A percentile compares a stretch with the other conserved stretches of the same genome.
Conservation (phyloP, 2,797 vertebrate species). For the Xenopus petersii region DNA sequence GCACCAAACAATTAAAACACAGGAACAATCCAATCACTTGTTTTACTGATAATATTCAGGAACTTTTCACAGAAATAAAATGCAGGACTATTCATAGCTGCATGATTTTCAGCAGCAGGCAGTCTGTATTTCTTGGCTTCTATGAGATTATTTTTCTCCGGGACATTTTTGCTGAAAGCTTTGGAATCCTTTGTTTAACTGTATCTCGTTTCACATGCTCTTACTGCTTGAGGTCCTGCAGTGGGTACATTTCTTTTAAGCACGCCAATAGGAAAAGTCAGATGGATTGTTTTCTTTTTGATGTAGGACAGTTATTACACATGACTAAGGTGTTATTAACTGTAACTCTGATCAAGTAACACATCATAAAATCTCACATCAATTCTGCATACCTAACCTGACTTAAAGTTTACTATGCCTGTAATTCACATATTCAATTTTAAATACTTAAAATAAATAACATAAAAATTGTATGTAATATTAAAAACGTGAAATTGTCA, state of each 20-base stretch:
- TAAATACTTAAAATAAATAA: conserved; percentile 7
- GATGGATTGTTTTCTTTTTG: conserved; percentile 48
- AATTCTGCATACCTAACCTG: conserved; percentile 38
- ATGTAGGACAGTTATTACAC: conserved; percentile 46
- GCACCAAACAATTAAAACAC: no score
- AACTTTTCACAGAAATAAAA: conserved; percentile 16
- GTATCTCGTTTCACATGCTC: conserved; percentile 42
- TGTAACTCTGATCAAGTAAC: conserved; percentile 47
- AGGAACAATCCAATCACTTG: no score
- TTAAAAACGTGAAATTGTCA: conserved; percentile 10
- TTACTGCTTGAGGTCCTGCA: conserved; percentile 40
- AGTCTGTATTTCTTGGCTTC: conserved; percentile 44
- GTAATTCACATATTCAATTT: conserved; percentile 35
- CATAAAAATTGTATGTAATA: conserved; percentile 16
- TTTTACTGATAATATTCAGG: no score
- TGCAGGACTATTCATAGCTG: conserved; percentile 21
- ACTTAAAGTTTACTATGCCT: conserved; percentile 36
- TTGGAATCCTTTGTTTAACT: conserved; percentile 44
- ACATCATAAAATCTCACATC: conserved; percentile 47
- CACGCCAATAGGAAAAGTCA: conserved; percentile 32
- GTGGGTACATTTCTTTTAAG: conserved; percentile 36
- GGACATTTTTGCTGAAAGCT: conserved; percentile 44
- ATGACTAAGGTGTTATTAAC: conserved; percentile 48
- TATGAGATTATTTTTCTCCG: conserved; percentile 43
- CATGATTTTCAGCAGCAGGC: conserved; percentile 37